Conservation (phyloP, 1,140 invertebrate genomes). For the Archivesica marissinica region DNA sequence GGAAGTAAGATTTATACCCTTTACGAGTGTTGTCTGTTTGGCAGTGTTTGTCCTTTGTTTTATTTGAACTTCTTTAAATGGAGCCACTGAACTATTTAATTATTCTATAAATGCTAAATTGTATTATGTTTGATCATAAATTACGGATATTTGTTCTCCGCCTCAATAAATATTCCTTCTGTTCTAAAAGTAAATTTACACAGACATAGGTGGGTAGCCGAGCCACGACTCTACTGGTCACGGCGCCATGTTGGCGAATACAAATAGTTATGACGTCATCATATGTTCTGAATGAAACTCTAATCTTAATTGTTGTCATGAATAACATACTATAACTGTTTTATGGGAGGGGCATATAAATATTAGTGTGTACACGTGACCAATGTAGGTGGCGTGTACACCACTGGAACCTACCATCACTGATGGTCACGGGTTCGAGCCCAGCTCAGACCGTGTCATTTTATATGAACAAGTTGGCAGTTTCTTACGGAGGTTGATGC, state of each 20-base stretch:
- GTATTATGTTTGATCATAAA: conserved; percentile 5
- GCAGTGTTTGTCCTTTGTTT: background rate
- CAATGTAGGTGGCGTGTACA: background rate
- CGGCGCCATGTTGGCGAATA: conserved; percentile 21
- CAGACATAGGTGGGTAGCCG: background rate
- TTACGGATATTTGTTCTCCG: background rate
- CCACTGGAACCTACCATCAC: too few relatives aligned
- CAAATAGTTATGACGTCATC: conserved; percentile 19
- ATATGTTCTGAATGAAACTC: background rate
- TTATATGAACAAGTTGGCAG: too few relatives aligned
- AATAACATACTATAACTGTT: too few relatives aligned
- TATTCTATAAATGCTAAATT: conserved; percentile 6
- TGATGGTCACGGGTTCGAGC: background rate
- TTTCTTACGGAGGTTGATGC: too few relatives aligned
- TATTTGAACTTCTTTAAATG: background rate
- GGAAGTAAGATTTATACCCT: background rate
- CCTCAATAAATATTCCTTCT: conserved; percentile 22
- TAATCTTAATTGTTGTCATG: too few relatives aligned
- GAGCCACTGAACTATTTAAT: background rate
- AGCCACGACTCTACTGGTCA: background rate
- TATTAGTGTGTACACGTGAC: background rate
- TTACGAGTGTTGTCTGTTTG: background rate
- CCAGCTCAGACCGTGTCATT: too few relatives aligned
- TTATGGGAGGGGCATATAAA: background rate
- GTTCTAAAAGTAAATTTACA: conserved; percentile 7